Base-by-base conservation (phyloP, 2,888 invertebrate genomes). In the Lydus trimaculatus region DNA sequence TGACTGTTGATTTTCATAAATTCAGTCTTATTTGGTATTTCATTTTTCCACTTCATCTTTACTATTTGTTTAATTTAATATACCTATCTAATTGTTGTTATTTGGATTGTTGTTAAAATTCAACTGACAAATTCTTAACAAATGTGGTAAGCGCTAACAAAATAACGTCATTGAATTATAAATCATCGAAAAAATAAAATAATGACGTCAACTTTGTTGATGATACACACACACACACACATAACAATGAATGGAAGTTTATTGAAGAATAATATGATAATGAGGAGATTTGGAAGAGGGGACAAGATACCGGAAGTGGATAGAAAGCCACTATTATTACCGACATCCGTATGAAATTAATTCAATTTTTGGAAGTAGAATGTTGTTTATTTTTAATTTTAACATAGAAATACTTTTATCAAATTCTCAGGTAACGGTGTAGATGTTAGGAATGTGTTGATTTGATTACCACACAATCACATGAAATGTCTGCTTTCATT, bases 1-100 rank as follows among this genome's bases (percentile, higher is more conserved):
- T 74, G 74, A 60, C 77, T 76, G 69, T 75, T 78, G n/a, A 70
- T 74, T 70, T 80, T 78, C 76, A 82, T 75, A 67, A 75, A 78
- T 61, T 80, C 80, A 20, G 67, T 65, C 72, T 79, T 80, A 48
- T 72, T 78, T 11, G 73, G 75, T 62, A 78, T 75, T 71, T 75
- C 75, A 58, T 73, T 72, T 59, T 75, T 77, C 48, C 75, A 75
- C 65, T 70, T 76, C 78, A 79, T 43, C n/a, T 3, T 79, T 61
- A 67, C n/a, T n/a, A 72, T 36, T 13, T 64, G 20, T 39, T 31
- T 23, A 23, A 15, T 8, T 0, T 9, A n/a, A n/a, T 17, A 3
- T 23, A 20, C n/a, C n/a, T n/a, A n/a, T n/a, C n/a, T n/a, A 58
- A 15, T 64, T 56, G 31, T 58, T 48, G 64, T 28, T 58, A 36